phyloP scores from a whole-genome alignment of 2,797 vertebrate species.

The Oreonectes daqikongensis region DNA sequence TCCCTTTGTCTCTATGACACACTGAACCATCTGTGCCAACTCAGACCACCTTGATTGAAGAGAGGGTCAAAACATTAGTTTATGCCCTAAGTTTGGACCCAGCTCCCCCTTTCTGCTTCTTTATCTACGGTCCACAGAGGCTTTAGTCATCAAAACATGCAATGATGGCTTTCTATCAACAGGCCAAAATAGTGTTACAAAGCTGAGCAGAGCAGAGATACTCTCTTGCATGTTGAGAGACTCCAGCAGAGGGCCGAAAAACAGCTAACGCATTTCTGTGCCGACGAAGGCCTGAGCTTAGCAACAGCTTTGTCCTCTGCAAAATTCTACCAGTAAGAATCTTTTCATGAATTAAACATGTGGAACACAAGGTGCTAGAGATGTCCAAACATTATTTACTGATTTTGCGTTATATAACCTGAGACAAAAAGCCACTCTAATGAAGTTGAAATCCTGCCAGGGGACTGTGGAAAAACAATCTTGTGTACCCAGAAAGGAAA shows the following conservation, averaged over 20 bases:
- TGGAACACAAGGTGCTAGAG: conserved; percentile 73
- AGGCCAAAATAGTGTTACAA: conserved; percentile 66
- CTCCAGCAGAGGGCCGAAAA: conserved; percentile 78
- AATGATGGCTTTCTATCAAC: conserved; percentile 57
- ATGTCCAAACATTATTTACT: conserved; percentile 73
- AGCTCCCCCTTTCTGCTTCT: conserved; percentile 44
- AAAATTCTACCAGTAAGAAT: conserved; percentile 76
- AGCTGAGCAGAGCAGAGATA: conserved; percentile 53
- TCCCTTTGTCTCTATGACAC: conserved; percentile 46
- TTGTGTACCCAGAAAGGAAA: not conserved
- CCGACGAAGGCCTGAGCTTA: conserved; percentile 83
- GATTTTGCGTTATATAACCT: conserved; percentile 77
- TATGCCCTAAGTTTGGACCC: conserved; percentile 41
- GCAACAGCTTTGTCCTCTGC: conserved; percentile 92
- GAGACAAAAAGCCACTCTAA: conserved; percentile 62
- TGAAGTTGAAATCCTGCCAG: conserved; percentile 61
- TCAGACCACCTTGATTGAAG: conserved; percentile 45
- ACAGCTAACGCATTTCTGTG: conserved; percentile 84
- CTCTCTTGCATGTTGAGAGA: conserved; percentile 73
- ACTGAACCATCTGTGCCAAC: conserved; percentile 54
- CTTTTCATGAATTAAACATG: conserved; percentile 82
- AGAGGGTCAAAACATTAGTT: conserved; percentile 47
- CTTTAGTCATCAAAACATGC: conserved; percentile 46
- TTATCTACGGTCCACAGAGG: conserved; percentile 50
- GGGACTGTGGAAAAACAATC: conserved; percentile 48